Conservation (phyloP, 2,113 vertebrate genomes). For the Psophia crepitans region DNA sequence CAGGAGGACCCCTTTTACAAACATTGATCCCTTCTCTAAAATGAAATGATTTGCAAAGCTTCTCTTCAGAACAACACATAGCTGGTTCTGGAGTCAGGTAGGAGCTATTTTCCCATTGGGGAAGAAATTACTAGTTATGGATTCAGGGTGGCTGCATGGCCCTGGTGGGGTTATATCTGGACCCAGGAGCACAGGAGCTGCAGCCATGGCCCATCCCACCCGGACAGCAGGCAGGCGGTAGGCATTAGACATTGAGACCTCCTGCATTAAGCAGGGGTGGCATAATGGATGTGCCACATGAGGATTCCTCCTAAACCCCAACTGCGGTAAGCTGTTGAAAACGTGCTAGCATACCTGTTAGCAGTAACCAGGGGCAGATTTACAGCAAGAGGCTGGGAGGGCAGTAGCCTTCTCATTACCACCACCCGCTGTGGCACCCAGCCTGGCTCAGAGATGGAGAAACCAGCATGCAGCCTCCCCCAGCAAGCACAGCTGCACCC, state of each 20-base stretch:
- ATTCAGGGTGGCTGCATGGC: neutral
- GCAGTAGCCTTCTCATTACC: neutral
- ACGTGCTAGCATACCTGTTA: neutral
- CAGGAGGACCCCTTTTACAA: neutral
- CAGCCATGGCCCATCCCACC: neutral
- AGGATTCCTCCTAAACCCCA: neutral
- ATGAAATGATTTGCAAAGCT: neutral
- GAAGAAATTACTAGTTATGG: neutral
- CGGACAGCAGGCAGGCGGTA: fast-evolving
- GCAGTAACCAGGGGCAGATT: neutral
- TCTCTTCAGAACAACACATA: neutral
- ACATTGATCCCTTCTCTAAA: neutral
- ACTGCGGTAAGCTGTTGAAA: neutral
- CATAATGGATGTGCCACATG: neutral
- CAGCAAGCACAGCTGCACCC: neutral
- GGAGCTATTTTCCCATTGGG: neutral
- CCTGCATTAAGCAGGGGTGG: neutral
- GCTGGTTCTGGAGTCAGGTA: neutral
- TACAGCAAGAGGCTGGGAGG: neutral
- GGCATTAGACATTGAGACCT: neutral
- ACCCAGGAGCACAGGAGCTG: neutral
- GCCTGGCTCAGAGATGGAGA: neutral
- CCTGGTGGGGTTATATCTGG: neutral
- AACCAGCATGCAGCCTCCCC: neutral
- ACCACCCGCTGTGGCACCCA: fast-evolving